phyloP scores from a whole-genome alignment of 2,113 vertebrate genomes.

The Marmota monax region DNA sequence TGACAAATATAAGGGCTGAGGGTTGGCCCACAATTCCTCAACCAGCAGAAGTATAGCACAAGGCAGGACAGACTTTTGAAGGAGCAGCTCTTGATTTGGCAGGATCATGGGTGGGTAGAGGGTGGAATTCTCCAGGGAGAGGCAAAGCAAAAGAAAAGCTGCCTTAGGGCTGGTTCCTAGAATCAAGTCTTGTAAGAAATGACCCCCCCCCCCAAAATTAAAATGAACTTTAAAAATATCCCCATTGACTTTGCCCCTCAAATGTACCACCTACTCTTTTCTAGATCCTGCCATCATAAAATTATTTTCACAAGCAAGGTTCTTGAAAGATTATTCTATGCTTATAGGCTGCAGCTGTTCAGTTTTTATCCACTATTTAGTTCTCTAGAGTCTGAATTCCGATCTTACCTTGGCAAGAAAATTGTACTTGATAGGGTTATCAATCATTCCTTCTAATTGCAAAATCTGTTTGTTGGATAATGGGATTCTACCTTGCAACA shows the following conservation, averaged over 20 bases:
- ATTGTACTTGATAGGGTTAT: too few relatives aligned
- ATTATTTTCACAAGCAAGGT: background rate
- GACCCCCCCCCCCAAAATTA: too few relatives aligned
- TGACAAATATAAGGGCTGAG: background rate
- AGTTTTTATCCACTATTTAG: background rate
- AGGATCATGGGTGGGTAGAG: accelerated
- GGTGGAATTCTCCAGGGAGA: background rate
- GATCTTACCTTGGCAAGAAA: background rate
- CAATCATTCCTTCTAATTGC: background rate
- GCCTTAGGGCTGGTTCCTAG: background rate
- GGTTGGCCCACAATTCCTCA: background rate
- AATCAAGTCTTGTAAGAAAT: background rate
- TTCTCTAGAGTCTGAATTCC: background rate
- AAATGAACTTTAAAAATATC: background rate
- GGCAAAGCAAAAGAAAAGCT: background rate
- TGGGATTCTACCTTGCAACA: background rate
- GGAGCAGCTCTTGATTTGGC: background rate
- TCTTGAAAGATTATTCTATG: background rate
- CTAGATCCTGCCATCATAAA: background rate
- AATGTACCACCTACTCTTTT: background rate
- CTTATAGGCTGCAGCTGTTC: accelerated
- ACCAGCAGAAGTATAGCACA: background rate
- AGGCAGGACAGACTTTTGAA: background rate
- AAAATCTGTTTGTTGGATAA: background rate
- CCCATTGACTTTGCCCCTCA: background rate